Evolutionary conservation across 1,140 invertebrate species (phyloP), one percentile per base, ranked within the genome.

Genomic region (Brachionus koreanus): DNA sequence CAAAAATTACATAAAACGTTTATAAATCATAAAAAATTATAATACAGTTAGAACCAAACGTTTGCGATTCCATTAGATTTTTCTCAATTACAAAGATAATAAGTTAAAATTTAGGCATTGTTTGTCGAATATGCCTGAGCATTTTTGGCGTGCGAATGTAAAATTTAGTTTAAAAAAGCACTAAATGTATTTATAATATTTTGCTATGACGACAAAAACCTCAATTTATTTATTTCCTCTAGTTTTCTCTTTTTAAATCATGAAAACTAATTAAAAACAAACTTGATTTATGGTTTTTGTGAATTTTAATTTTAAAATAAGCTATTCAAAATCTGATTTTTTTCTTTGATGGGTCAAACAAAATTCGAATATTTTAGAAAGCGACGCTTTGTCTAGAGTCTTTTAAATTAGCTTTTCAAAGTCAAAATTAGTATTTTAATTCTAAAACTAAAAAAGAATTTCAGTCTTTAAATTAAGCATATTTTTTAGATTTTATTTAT

Each of bases 11-110:
- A 65, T 65, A 33, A 57, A 57, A 1, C 39, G 13, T 57, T 57
- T 19, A 57, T 19, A 57, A 65, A 65, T 65, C 63, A 65, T 65
- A 65, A 65, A 65, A 33, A 65, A 65, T 65, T 65, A 65, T 65
- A 65, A 65, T 65, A 65, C 9, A 65, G 33, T 65, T 37, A 65
- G 25, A 65, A 37, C 5, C 5, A 57, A 57, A 9, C 13, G 25
- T 65, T 65, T 12, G 23, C 29, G 63, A 65, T 65, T 65, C 49
- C 49, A 57, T 57, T 57, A 57, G 49, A 57, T 57, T 57, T 57
- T 57, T 57, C 6, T 9, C 7, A 23, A 57, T n/a, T 23, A 7
- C 6, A 57, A 57, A 57, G 49, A 57, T 57, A 57, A 57, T 9
- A 9, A 57, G 49, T 25, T 57, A 10, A 9, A 19, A 19, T 57